These are phyloP conservation scores for Hydropsyche tenuis DNA, from an alignment of 1,140 invertebrate genomes.

Conservation along the genomic window DNA sequence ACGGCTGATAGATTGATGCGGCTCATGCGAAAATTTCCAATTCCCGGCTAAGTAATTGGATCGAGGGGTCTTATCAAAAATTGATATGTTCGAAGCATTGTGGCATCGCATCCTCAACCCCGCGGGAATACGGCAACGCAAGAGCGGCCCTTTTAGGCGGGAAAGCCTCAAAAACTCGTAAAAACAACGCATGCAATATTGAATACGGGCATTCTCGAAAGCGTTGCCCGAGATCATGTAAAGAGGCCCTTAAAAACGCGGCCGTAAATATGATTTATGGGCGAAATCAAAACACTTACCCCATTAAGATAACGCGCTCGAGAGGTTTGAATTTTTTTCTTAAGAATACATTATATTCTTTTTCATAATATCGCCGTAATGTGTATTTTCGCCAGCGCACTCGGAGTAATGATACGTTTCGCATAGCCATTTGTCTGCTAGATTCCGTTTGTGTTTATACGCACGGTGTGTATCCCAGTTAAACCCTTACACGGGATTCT, in stretches of 20 bases:
- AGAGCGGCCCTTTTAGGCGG: not conserved
- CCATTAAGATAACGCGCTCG: slow-evolving; percentile 13
- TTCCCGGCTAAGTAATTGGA: slow-evolving; percentile 15
- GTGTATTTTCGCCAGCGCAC: too few species aligned
- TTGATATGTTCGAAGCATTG: not conserved
- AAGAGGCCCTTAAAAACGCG: not conserved
- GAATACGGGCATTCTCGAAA: slow-evolving; percentile 17
- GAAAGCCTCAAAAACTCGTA: not conserved
- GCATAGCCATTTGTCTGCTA: too few species aligned
- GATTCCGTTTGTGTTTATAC: too few species aligned
- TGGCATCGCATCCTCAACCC: not conserved
- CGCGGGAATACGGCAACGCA: not conserved
- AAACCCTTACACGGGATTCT: too few species aligned
- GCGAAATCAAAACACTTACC: slow-evolving; percentile 22
- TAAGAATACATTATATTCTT: too few species aligned
- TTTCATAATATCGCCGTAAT: too few species aligned
- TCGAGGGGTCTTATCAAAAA: slow-evolving; percentile 12
- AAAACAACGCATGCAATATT: slow-evolving; percentile 33
- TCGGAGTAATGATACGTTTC: too few species aligned
- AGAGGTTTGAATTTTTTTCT: too few species aligned
- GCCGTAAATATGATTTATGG: slow-evolving; percentile 31
- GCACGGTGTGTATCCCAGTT: too few species aligned
- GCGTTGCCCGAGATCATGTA: slow-evolving; percentile 21
- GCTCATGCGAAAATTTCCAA: too few species aligned
- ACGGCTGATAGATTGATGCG: too few species aligned